Evolutionary conservation across 2,113 vertebrate species (phyloP).

Genomic region (Plestiodon gilberti): DNA sequence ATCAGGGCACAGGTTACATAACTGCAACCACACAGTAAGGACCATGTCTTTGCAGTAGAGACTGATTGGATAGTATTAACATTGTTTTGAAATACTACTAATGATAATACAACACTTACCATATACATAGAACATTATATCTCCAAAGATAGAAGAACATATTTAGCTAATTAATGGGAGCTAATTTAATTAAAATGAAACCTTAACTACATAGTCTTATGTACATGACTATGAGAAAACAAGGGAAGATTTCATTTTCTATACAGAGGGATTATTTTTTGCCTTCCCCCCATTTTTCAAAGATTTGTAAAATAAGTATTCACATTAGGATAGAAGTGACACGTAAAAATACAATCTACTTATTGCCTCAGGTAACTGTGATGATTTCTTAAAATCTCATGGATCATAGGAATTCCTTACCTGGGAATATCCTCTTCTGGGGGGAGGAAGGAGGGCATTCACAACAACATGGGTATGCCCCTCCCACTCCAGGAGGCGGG

Average conservation of each 20-base stretch:
- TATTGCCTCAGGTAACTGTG: background rate
- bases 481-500: no score
- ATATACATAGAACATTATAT: background rate
- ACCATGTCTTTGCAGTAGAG: background rate
- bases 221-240: constrained; percentile 18
- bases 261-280: background rate
- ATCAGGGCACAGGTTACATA: constrained; percentile 27
- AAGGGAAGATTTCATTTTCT: constrained; percentile 13
- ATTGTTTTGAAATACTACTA: background rate
- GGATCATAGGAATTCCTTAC: no score
- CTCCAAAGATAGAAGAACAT: background rate
- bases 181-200: constrained; percentile 15
- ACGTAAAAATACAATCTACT: no score
- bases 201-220: background rate
- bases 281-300: no score
- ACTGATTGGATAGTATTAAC: constrained; percentile 15
- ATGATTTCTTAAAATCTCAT: background rate
- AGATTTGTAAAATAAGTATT: no score
- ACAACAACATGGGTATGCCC: no score
- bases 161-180: constrained; percentile 28
- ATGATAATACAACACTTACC: constrained; percentile 6
- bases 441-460: no score
- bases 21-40: background rate
- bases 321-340: no score
- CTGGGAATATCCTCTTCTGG: no score